Percentiles rank a stretch among this genome's conserved stretches.
Evolutionary conservation across 2,797 vertebrate species (phyloP).

Genomic region (Cyclura pinguis): DNA sequence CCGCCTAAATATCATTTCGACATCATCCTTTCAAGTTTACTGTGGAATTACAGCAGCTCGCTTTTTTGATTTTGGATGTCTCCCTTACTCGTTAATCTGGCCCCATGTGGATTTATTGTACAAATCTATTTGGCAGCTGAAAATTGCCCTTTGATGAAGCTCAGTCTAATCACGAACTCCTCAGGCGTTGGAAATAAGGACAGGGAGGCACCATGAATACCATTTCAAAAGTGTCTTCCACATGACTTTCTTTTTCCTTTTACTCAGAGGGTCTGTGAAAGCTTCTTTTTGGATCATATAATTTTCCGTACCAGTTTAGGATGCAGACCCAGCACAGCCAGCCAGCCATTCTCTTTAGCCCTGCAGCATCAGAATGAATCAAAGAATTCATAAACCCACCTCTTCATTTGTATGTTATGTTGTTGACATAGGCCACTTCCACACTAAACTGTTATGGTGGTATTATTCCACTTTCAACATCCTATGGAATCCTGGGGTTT

Average conservation of each 20-base stretch:
- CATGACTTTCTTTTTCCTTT: conserved; percentile 32
- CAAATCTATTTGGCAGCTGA: conserved; percentile 72
- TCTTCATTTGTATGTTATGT: conserved; percentile 49
- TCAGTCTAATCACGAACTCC: conserved; percentile 63
- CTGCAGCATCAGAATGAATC: background rate
- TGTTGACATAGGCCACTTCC: background rate
- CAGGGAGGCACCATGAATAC: conserved; percentile 43
- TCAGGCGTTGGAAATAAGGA: conserved; percentile 71
- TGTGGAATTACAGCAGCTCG: conserved; percentile 69
- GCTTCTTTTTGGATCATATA: conserved; percentile 51
- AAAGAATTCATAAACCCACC: conserved; percentile 50
- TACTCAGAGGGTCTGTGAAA: conserved; percentile 47
- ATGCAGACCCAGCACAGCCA: conserved; percentile 58
- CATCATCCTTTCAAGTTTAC: conserved; percentile 68
- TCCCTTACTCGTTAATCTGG: conserved; percentile 73
- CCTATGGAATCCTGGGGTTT: no score
- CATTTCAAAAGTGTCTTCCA: conserved; percentile 61
- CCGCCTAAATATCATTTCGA: conserved; percentile 56
- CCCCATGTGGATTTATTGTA: conserved; percentile 71
- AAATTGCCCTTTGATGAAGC: conserved; percentile 73
- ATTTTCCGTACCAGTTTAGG: conserved; percentile 57
- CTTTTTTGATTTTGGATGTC: conserved; percentile 70
- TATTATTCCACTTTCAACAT: no score
- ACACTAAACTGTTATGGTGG: no score
- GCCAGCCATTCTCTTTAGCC: background rate